Evolutionary conservation across 2,797 vertebrate species (phyloP).

Genomic region (Etheostoma nigrum): DNA sequence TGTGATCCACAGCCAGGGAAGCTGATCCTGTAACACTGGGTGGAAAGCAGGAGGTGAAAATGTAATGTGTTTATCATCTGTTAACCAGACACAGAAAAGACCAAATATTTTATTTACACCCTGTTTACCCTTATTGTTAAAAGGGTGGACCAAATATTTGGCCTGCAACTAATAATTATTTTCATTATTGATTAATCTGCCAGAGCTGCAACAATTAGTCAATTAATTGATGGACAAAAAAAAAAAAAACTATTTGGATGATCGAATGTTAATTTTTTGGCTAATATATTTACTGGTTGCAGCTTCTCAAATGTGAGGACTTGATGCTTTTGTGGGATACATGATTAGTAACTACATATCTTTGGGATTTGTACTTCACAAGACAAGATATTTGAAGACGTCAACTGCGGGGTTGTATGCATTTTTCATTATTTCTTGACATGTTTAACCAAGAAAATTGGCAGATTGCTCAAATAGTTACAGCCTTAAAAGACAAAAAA

Average conservation of each 20-base stretch:
- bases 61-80: background rate
- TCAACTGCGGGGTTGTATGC: too few species aligned
- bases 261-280: background rate
- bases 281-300: too few species aligned
- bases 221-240: too few species aligned
- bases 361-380: too few species aligned
- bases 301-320: background rate
- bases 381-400: too few species aligned
- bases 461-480: background rate
- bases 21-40: constrained; percentile 18
- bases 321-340: background rate
- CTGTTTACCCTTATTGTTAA: background rate
- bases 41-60: constrained; percentile 24
- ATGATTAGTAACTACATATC: background rate
- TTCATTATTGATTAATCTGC: background rate
- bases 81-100: background rate
- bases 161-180: background rate
- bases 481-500: background rate
- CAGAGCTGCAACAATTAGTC: background rate
- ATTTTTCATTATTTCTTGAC: background rate
- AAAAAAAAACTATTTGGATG: background rate
- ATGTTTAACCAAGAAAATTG: background rate
- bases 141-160: background rate
- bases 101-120: background rate
- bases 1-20: constrained; percentile 14